Conservation (phyloP, 2,113 vertebrate genomes). For the Ia io region DNA sequence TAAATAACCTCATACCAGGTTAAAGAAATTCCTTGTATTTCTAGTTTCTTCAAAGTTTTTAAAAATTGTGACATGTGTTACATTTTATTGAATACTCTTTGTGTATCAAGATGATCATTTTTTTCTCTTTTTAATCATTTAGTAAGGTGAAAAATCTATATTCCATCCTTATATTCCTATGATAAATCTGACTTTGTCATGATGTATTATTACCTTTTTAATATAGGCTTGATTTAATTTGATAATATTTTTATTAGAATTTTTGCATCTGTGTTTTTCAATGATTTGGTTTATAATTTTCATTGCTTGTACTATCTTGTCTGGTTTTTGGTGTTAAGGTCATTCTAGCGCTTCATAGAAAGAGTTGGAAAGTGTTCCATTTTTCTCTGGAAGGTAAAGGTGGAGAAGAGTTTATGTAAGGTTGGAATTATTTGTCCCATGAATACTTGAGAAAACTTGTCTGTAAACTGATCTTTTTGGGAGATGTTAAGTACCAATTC, state of each 20-base stretch:
- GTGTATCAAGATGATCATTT: neutral
- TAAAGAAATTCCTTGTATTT: neutral
- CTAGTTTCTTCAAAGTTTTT: neutral
- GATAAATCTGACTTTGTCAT: neutral
- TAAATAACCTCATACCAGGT: neutral
- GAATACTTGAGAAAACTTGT: neutral
- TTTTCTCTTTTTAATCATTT: neutral
- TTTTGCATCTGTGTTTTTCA: neutral
- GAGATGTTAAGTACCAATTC: neutral
- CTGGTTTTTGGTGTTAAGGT: neutral
- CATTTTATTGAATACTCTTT: neutral
- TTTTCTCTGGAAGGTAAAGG: neutral
- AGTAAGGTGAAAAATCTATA: neutral
- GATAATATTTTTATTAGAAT: neutral
- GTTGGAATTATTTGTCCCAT: neutral
- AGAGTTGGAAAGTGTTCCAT: neutral
- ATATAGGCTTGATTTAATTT: neutral
- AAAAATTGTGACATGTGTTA: neutral
- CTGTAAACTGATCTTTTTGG: neutral
- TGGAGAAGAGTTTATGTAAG: neutral
- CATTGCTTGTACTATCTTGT: neutral
- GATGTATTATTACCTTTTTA: neutral
- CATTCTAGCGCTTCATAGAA: neutral
- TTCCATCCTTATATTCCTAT: neutral
- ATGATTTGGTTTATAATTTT: neutral